These are phyloP conservation scores for Liposcelis brunnea DNA, from an alignment of 2,888 invertebrate species.

Conservation along the genomic window DNA sequence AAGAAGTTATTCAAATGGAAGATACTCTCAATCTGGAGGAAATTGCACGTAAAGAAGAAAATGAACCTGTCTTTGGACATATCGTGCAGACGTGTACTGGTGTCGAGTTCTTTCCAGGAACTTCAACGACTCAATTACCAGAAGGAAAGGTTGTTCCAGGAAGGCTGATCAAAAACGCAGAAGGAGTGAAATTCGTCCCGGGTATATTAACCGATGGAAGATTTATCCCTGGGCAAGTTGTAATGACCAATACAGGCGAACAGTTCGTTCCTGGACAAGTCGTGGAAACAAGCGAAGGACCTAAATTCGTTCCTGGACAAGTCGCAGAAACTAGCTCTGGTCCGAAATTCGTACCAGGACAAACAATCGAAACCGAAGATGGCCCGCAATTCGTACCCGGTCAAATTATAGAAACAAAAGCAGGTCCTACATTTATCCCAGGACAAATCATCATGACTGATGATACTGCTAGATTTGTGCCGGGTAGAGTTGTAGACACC, in stretches of 20 bases:
- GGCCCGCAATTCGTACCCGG: constrained; percentile 63
- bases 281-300: constrained; percentile 46
- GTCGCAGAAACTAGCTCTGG: constrained; percentile 50
- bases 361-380: constrained; percentile 50
- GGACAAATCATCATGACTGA: constrained; percentile 54
- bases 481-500: constrained; percentile 55
- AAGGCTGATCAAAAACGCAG: constrained; percentile 39
- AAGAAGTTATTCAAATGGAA: constrained; percentile 19
- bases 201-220: constrained; percentile 48
- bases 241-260: constrained; percentile 48
- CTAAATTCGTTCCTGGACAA: constrained; percentile 62
- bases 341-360: constrained; percentile 49
- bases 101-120: constrained; percentile 46
- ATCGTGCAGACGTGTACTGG: constrained; percentile 46
- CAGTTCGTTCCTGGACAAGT: constrained; percentile 56
- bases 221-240: constrained; percentile 51
- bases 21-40: background rate
- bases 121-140: constrained; percentile 27
- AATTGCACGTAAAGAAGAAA: background rate
- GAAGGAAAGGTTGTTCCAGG: constrained; percentile 44
- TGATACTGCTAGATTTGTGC: constrained; percentile 40
- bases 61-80: constrained; percentile 36
- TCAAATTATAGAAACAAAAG: constrained; percentile 55
- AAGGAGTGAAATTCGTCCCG: constrained; percentile 46
- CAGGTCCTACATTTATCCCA: constrained; percentile 59